Evolutionary conservation across 2,797 vertebrate species (phyloP), one percentile per base, ranked within the genome.

Genomic region (Acanthornis magna): DNA sequence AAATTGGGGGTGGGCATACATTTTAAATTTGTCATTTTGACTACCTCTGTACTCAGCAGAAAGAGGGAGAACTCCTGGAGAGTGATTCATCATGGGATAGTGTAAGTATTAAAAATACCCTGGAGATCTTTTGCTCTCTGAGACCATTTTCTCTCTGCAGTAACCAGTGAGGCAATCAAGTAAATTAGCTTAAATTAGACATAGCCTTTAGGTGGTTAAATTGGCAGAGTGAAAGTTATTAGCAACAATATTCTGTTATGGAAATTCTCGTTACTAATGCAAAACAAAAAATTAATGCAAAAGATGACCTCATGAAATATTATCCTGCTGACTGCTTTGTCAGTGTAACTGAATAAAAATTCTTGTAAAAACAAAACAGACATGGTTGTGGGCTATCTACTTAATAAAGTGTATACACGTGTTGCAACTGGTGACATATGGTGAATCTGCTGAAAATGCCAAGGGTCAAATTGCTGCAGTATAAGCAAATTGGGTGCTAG

Each of bases 301-400:
- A 86, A 78, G 75, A 57, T 85, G 86, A 80, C 53, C 45, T 93
- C 48, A 84, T 67, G 32, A 92, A 95, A 83, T 86, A 77, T 17
- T 86, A 89, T 61, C 42, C 73, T 81, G 45, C 66, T 93, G 94
- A 77, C 57, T 87, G 23, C 47, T 78, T 72, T 91, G 29, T 65
- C 66, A 65, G 38, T 65, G 71, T 95, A 87, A 95, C 47, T 43
- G 77, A 78, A 92, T 53, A 96, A 95, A 91, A 95, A 92, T 93
- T 77, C 84, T 78, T 87, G 70, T 87, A 92, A 95, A 95, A 95
- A 51, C 62, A 72, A 65, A 92, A 71, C 6, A 57, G 50, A 42
- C 70, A 26, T 15, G 23, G 34, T 13, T 96, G 77, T 84, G 84
- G 66, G 58, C 30, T 72, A 50, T 81, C 61, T 60, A 4, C 57